Base-by-base conservation (phyloP, 2,113 vertebrate genomes). In the Pteronura brasiliensis region DNA sequence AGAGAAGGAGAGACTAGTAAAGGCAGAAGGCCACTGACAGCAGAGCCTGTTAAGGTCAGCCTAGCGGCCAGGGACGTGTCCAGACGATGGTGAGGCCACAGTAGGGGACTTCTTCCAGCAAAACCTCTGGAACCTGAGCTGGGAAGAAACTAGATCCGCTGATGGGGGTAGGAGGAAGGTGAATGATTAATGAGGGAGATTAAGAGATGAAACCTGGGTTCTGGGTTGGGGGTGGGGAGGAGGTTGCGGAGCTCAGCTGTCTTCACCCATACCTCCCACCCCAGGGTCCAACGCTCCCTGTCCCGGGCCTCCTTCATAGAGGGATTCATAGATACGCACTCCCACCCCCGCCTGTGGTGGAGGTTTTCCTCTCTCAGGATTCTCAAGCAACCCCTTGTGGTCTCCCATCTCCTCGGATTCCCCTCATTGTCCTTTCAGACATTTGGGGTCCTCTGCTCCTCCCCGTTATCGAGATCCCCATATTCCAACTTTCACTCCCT, bases 161-260 rank as follows among this genome's bases (percentile, higher is more conserved):
- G 81, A 55, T 42, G 44, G 55, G 93, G 89, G 57, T 52, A 6
- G 36, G 49, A 82, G 92, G 93, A 96, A 92, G 39, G 76, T 55
- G 97, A 96, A 88, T 98, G 98, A 98, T 98, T 98, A 97, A 98
- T 98, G 97, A 97, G 94, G 94, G 71, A 96, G 96, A 96, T 97
- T 96, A 97, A 97, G 72, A 98, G 95, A 97, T 98, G 97, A 97
- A 98, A 96, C 94, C 71, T 85, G 20, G 34, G 55, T 82, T 96
- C 85, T 74, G 85, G 88, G 71, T 57, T 67, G 52, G 65, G 47
- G 36, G 67, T 36, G n/a, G 39, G 79, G 10, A 4, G 3, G 39
- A 42, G 49, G 20, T 44, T 59, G 57, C 39, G 29, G 42, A 0
- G 7, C 76, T 93, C 52, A n/a, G 57, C 69, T 74, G 82, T 59